Evolutionary conservation across 2,888 invertebrate species (phyloP), one percentile per base, ranked within the genome.

Genomic region (Lycia hirtaria): DNA sequence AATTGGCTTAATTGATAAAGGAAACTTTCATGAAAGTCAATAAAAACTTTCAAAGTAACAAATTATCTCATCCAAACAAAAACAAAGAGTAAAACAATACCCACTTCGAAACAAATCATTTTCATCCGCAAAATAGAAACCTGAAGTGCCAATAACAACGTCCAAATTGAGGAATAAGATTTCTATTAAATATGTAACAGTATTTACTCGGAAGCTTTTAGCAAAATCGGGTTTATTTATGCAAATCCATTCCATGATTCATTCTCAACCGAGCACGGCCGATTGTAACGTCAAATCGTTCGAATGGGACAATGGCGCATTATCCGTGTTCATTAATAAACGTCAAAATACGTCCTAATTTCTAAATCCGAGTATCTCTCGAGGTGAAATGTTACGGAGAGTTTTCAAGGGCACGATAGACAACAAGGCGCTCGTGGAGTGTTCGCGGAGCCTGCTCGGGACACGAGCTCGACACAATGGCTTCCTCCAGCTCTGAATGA

Each of bases 401-500:
- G 51, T 64, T 59, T 67, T 60, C 57, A 72, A 73, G 63, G 62
- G 56, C 52, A 44, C 32, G 67, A 56, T 19, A 37, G 37, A 64
- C 67, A 76, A 71, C 69, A 70, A 67, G 73, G 68, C 65, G 68
- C 70, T 69, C 65, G 68, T 61, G 63, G 70, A 72, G 71, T 68
- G 64, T 68, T 68, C 56, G 64, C 47, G 58, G 58, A 64, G 72
- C 69, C 71, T 76, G 77, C 74, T 79, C 72, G 65, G 62, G 66
- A 56, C 64, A 65, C 66, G 67, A 71, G 69, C 75, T 68, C 69
- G 70, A 75, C 72, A 85, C 83, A 87, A 87, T 82, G 72, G 77
- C 72, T 74, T 76, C 71, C 72, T 72, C 75, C 74, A 83, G 76
- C 75, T 65, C 73, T 81, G 78, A 83, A 83, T 85, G 86, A 86